phyloP scores from a whole-genome alignment of 1,140 invertebrate genomes.

The Drosophila varians region DNA sequence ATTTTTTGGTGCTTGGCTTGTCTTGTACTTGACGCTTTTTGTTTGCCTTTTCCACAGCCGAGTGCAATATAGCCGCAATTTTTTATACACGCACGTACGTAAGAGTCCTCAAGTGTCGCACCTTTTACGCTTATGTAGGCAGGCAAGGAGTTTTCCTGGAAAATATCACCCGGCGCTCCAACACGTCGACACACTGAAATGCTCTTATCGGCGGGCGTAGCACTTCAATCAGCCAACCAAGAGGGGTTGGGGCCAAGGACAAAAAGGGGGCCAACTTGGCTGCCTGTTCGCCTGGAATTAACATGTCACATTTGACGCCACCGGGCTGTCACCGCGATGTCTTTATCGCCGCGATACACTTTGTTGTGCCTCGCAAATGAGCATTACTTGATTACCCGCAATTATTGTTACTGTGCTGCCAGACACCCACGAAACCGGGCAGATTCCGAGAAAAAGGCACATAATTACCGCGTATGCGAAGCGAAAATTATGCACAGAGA shows the following conservation, averaged over 20 bases:
- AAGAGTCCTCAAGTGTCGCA: conserved; percentile 59
- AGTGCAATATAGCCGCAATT: conserved; percentile 60
- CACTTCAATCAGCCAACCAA: conserved; percentile 68
- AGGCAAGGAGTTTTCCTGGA: conserved; percentile 52
- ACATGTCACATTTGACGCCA: conserved; percentile 75
- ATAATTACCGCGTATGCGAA: conserved; percentile 71
- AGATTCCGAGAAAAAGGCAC: conserved; percentile 22
- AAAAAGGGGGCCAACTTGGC: conserved; percentile 23
- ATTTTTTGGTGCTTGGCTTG: conserved; percentile 19
- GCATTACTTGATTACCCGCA: conserved; percentile 80
- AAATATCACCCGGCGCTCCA: conserved; percentile 35
- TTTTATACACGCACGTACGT: conserved; percentile 30
- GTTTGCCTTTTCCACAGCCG: conserved; percentile 34
- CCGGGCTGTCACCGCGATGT: conserved; percentile 26
- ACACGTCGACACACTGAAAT: conserved; percentile 61
- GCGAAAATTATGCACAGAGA: conserved; percentile 35
- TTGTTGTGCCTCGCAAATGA: conserved; percentile 65
- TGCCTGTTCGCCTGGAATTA: conserved; percentile 73
- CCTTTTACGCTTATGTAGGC: conserved; percentile 68
- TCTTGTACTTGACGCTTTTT: conserved; percentile 27
- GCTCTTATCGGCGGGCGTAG: conserved; percentile 64
- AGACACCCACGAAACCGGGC: conserved; percentile 18
- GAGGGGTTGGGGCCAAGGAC: background rate
- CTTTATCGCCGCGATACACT: conserved; percentile 60
- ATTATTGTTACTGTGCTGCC: conserved; percentile 62